Evolutionary conservation across 2,113 vertebrate species (phyloP).

Genomic region (Potamarius usumacintae): DNA sequence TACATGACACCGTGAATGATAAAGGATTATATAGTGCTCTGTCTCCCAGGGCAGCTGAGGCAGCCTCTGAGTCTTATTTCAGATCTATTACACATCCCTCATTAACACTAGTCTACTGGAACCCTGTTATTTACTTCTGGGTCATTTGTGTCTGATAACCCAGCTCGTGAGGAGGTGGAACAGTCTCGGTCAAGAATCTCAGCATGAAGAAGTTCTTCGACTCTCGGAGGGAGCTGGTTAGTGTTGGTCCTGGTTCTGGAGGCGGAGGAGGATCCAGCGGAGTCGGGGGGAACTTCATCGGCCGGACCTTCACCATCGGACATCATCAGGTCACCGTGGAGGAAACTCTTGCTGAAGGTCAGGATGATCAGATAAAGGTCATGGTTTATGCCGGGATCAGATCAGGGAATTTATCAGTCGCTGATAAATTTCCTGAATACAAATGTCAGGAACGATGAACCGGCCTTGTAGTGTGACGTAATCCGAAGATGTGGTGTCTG

Average conservation of each 20-base stretch:
- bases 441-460: too few species aligned
- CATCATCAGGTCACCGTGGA: slow-evolving; percentile 95
- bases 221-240: slow-evolving; percentile 89
- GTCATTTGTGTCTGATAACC: not conserved
- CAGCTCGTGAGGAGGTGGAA: not conserved
- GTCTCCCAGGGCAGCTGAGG: not conserved
- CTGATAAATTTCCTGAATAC: too few species aligned
- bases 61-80: not conserved
- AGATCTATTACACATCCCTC: not conserved
- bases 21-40: not conserved
- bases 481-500: too few species aligned
- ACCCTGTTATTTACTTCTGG: not conserved
- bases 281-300: slow-evolving; percentile 88
- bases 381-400: too few species aligned
- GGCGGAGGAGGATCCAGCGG: slow-evolving; percentile 81
- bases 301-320: slow-evolving; percentile 87
- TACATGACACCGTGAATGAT: not conserved
- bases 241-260: slow-evolving; percentile 89
- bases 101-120: not conserved
- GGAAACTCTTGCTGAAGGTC: slow-evolving; percentile 97
- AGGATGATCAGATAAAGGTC: not conserved
- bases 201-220: slow-evolving; percentile 99
- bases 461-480: too few species aligned
- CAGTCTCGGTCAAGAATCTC: not conserved
- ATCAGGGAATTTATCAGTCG: too few species aligned